phyloP scores from a whole-genome alignment of 2,888 invertebrate genomes.

The Drosophila buzzatii region DNA sequence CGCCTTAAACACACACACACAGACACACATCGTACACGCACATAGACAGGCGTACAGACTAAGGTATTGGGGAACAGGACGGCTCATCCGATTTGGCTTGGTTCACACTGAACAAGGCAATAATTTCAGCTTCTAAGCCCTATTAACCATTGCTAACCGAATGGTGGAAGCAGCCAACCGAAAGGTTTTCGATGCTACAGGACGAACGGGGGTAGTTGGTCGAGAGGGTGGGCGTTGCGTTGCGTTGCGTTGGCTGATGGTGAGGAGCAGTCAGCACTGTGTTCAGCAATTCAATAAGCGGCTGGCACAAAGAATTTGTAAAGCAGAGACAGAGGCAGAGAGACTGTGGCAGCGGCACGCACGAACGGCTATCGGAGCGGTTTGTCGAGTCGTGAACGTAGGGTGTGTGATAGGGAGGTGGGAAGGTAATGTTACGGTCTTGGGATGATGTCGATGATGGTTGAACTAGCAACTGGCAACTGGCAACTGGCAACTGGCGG shows the following conservation, averaged over 20 bases:
- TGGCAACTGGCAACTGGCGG: slow-evolving; percentile 52
- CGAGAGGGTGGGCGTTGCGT: not conserved
- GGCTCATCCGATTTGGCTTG: slow-evolving; percentile 76
- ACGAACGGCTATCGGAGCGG: slow-evolving; percentile 49
- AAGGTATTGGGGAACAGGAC: slow-evolving; percentile 46
- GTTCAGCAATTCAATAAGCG: slow-evolving; percentile 80
- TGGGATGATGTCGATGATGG: slow-evolving; percentile 50
- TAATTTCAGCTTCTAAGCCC: slow-evolving; percentile 80
- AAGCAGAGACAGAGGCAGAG: slow-evolving; percentile 3
- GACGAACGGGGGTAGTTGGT: not conserved
- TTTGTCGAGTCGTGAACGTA: slow-evolving; percentile 4
- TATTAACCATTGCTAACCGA: slow-evolving; percentile 80
- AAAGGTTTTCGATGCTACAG: slow-evolving; percentile 32
- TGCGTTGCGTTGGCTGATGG: not conserved
- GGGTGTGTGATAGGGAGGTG: not conserved
- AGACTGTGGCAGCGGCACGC: slow-evolving; percentile 42
- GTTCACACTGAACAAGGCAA: slow-evolving; percentile 81
- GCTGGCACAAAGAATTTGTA: slow-evolving; percentile 55
- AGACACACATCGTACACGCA: not conserved
- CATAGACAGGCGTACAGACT: not conserved
- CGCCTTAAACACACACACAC: slow-evolving; percentile 18
- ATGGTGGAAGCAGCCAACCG: slow-evolving; percentile 74
- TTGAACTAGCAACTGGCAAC: slow-evolving; percentile 60
- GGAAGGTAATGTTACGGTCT: slow-evolving; percentile 18
- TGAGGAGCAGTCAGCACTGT: slow-evolving; percentile 34